Evolutionary conservation across 2,797 vertebrate species (phyloP).

Genomic region (Bovichtus variegatus): DNA sequence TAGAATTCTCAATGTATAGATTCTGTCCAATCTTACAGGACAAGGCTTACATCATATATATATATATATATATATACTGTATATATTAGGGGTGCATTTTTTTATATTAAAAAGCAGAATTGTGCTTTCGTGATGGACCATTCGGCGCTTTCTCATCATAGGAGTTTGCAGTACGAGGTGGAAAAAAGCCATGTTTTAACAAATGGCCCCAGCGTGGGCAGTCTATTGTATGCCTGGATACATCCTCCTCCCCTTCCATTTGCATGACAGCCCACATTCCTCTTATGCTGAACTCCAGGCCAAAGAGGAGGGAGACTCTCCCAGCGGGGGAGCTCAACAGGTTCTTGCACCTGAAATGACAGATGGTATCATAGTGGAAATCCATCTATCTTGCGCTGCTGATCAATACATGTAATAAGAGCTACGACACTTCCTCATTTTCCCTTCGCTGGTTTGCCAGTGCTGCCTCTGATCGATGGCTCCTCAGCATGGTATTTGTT

Average conservation of each 20-base stretch:
- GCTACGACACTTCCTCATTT: conserved; percentile 38
- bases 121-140: neutral
- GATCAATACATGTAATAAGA: conserved; percentile 65
- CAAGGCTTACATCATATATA: no score
- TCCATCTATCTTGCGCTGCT: conserved; percentile 38
- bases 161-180: neutral
- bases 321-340: conserved; percentile 5
- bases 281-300: conserved; percentile 33
- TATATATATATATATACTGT: no score
- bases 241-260: conserved; percentile 27
- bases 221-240: conserved; percentile 22
- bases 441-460: conserved; percentile 18
- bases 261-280: conserved; percentile 42
- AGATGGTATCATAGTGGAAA: conserved; percentile 34
- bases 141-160: neutral
- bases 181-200: conserved; percentile 19
- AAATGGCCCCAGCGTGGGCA: conserved; percentile 4
- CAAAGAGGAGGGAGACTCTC: conserved; percentile 13
- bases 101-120: neutral
- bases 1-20: no score
- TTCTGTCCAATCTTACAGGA: no score
- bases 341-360: conserved; percentile 44
- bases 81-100: no score
- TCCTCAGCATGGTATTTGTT: conserved; percentile 1
- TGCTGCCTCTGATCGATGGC: conserved; percentile 28